A percentile compares a stretch with the other conserved stretches of the same genome.
phyloP scores from a whole-genome alignment of 1,140 invertebrate species.

The Papilio aristodemus region DNA sequence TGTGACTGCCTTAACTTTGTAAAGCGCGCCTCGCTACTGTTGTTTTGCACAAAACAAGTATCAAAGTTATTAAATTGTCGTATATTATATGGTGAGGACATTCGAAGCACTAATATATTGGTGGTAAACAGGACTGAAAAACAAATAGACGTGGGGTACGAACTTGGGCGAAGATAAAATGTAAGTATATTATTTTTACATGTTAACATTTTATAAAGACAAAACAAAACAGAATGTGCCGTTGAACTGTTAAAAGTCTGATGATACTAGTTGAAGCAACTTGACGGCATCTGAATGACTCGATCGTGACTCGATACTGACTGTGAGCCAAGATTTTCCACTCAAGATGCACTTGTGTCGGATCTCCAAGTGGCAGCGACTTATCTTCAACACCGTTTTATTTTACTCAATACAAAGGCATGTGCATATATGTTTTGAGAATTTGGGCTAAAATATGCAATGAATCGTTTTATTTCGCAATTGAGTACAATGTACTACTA shows the following conservation, averaged over 20 bases:
- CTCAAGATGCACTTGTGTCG: constrained; percentile 23
- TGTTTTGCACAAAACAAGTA: neutral
- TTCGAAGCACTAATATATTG: too few species aligned
- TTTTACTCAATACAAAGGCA: neutral
- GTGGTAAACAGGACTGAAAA: too few species aligned
- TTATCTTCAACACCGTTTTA: neutral
- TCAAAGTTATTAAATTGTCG: neutral
- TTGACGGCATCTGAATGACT: neutral
- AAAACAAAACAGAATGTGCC: neutral
- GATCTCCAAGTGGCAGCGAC: constrained; percentile 1
- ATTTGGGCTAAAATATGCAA: too few species aligned
- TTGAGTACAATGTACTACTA: too few species aligned
- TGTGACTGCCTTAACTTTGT: constrained; percentile 3
- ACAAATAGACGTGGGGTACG: too few species aligned
- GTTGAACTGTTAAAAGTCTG: neutral
- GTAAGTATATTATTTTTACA: too few species aligned
- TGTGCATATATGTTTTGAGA: constrained; percentile 1
- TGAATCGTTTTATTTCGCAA: too few species aligned
- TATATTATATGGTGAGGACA: too few species aligned
- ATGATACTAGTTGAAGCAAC: constrained; percentile 16
- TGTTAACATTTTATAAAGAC: too few species aligned
- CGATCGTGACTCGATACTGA: constrained; percentile 13
- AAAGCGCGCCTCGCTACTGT: neutral
- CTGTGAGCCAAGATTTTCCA: constrained; percentile 23
- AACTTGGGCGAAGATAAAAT: too few species aligned